Evolutionary conservation across 1,140 invertebrate species (phyloP).

Genomic region (Anastrepha ludens): DNA sequence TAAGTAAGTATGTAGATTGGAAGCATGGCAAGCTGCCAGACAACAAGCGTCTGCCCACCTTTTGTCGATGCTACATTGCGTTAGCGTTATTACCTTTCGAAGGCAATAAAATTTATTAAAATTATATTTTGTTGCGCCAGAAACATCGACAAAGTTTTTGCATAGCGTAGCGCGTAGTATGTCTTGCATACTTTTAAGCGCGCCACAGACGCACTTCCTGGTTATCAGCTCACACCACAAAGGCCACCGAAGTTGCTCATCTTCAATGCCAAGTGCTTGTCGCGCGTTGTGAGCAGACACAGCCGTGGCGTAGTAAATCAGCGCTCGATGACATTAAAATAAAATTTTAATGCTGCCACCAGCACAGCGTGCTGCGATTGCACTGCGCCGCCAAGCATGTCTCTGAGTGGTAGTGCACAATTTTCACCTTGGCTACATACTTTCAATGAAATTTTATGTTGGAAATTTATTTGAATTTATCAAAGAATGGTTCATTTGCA

Average conservation of each 20-base stretch:
- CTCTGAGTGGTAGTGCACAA: conserved; percentile 58
- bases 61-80: background rate
- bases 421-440: conserved; percentile 72
- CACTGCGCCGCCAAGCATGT: conserved; percentile 45
- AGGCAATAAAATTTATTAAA: conserved; percentile 74
- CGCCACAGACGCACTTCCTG: conserved; percentile 15
- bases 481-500: conserved; percentile 50
- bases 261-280: conserved; percentile 19
- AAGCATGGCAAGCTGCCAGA: conserved; percentile 14
- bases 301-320: conserved; percentile 67
- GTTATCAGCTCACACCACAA: conserved; percentile 35
- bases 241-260: background rate
- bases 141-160: background rate
- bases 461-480: conserved; percentile 51
- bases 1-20: too few species aligned
- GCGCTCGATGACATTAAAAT: conserved; percentile 74
- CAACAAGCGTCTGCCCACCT: background rate
- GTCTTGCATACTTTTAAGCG: conserved; percentile 35
- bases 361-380: background rate
- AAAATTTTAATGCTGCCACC: conserved; percentile 71
- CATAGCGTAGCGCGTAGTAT: background rate
- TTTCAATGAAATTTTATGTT: conserved; percentile 23
- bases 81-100: conserved; percentile 59
- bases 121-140: conserved; percentile 63
- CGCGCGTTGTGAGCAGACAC: background rate